Conservation (phyloP, 2,797 vertebrate species). For the Sebastiscus tertius region DNA sequence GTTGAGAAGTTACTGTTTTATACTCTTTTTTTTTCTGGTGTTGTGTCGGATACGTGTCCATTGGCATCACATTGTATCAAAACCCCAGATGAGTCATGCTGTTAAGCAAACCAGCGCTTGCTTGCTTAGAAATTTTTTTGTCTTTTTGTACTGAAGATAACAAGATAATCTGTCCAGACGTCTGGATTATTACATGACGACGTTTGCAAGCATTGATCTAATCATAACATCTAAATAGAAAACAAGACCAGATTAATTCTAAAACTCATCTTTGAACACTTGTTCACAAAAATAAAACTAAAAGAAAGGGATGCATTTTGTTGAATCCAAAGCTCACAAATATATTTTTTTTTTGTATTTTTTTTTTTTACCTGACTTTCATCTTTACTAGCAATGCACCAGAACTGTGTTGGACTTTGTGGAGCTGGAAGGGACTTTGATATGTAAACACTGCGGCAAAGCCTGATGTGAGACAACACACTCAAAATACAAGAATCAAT, state of each 20-base stretch:
- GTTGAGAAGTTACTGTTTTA: slow-evolving; percentile 57
- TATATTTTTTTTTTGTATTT: neutral
- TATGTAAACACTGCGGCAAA: slow-evolving; percentile 56
- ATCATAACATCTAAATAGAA: slow-evolving; percentile 75
- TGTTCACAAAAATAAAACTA: slow-evolving; percentile 42
- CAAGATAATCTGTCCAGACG: slow-evolving; percentile 64
- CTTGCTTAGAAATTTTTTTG: slow-evolving; percentile 47
- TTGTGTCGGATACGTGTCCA: slow-evolving; percentile 53
- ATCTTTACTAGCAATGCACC: slow-evolving; percentile 38
- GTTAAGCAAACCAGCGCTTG: slow-evolving; percentile 62
- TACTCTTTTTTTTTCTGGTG: slow-evolving; percentile 6
- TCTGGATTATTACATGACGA: slow-evolving; percentile 76
- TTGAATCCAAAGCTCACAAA: slow-evolving; percentile 39
- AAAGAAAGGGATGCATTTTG: slow-evolving; percentile 44
- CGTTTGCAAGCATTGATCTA: slow-evolving; percentile 78
- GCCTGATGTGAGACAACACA: slow-evolving; percentile 38
- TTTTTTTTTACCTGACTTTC: slow-evolving; percentile 28
- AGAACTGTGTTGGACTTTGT: slow-evolving; percentile 44
- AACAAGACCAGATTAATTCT: slow-evolving; percentile 72
- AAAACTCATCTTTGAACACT: slow-evolving; percentile 61
- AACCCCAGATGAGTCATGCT: slow-evolving; percentile 73
- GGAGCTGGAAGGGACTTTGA: slow-evolving; percentile 46
- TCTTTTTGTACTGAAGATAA: slow-evolving; percentile 56
- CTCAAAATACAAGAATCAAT: slow-evolving; percentile 19
- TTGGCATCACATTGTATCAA: slow-evolving; percentile 70